Base-by-base conservation (phyloP, 1,140 invertebrate species). In the Nixonia krombeini region DNA sequence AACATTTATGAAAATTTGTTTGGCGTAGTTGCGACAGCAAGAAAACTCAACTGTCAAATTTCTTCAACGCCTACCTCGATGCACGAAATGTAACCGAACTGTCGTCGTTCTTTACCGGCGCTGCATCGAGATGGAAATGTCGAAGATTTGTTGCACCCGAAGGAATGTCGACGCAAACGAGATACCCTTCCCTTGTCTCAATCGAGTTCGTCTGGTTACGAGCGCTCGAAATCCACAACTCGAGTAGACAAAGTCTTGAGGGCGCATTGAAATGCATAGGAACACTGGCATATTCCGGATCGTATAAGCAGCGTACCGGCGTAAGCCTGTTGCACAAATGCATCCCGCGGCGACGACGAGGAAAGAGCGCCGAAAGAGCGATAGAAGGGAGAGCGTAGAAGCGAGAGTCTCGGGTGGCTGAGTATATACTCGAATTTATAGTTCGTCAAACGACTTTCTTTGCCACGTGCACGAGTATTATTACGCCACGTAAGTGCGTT, bases 271-370 rank as follows among this genome's bases (percentile, higher is more conserved):
- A 74, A 73, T 73, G 56, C 70, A 70, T 69, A 69, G 67, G 57
- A 69, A 70, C 56, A 59, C 56, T 55, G 64, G 63, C 46, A 59
- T 65, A 70, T 69, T 66, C 57, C 69, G 44, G 41, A 55, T 70
- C 58, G 62, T 62, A 71, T 69, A 71, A 75, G 70, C 69, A 72
- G 66, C 66, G 44, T 33, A 47, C 28, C 55, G 12, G 29, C 50
- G 50, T 68, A 66, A 72, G 73, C 70, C 70, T 75, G 70, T 75
- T 75, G 73, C 73, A 70, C 70, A 72, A 72, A 70, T 70, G 57
- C 49, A 65, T 66, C 70, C 57, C 55, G 62, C 28, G 37, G 31
- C 37, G 38, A 40, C 42, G 55, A 64, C 49, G 44, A 38, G 50
- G 50, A 61, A 45, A 69, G 50, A 63, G 53, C 31, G 16, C 23